Percentiles rank a stretch among this genome's conserved stretches.
Conservation (phyloP, 2,797 vertebrate genomes). For the Eulemur mongoz region DNA sequence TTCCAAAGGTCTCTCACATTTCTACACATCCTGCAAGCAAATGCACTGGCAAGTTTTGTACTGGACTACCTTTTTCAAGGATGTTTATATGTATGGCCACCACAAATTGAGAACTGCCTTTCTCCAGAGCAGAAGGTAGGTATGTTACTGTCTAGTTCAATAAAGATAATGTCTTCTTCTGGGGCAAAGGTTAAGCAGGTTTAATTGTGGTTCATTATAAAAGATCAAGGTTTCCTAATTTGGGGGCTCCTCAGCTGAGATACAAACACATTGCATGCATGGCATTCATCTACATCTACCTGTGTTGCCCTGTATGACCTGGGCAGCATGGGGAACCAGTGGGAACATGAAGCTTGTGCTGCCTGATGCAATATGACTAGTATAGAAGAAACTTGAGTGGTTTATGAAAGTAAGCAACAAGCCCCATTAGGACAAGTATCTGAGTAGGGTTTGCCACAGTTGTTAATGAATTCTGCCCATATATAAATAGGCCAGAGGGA, state of each 20-base stretch:
- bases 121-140: background rate
- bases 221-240: background rate
- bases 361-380: background rate
- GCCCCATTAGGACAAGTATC: background rate
- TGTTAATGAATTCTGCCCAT: background rate
- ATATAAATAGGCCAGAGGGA: background rate
- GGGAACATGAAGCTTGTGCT: background rate
- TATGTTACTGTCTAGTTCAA: background rate
- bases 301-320: background rate
- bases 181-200: background rate
- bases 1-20: background rate
- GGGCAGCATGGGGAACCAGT: background rate
- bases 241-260: background rate
- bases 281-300: background rate
- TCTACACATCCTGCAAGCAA: slow-evolving; percentile 25
- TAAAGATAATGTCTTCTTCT: background rate
- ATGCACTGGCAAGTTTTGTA: background rate
- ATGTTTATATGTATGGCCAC: background rate
- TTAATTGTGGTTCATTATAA: background rate
- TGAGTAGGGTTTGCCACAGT: background rate
- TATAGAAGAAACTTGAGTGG: background rate
- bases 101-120: background rate
- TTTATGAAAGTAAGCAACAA: background rate
- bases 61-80: slow-evolving; percentile 1
- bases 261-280: background rate